A percentile compares a stretch with the other conserved stretches of the same genome.
phyloP scores from a whole-genome alignment of 2,113 vertebrate species.

The Psephotus haematonotus region DNA sequence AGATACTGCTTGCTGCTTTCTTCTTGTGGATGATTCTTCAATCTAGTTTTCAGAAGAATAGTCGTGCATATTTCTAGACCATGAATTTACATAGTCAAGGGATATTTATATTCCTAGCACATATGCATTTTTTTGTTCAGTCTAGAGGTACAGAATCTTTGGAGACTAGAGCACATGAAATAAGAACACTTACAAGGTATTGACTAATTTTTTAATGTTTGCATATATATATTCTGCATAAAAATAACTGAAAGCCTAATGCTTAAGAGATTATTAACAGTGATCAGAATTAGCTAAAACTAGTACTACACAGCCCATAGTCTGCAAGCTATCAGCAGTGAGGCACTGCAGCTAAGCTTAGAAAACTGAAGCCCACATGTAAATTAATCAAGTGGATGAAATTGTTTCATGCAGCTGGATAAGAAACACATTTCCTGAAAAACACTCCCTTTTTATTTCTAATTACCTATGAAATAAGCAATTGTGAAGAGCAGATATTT shows the following conservation, averaged over 20 bases:
- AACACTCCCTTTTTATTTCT: conserved; percentile 36
- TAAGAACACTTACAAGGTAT: neutral
- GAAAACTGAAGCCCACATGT: neutral
- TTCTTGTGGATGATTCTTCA: neutral
- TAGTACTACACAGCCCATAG: neutral
- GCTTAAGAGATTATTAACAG: neutral
- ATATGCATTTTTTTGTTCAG: neutral
- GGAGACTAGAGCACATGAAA: neutral
- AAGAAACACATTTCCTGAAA: conserved; percentile 62
- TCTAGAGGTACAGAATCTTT: neutral
- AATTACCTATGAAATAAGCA: neutral
- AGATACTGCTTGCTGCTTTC: neutral
- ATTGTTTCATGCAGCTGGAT: neutral
- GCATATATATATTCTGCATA: neutral
- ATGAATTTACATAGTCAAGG: neutral
- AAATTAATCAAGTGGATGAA: neutral
- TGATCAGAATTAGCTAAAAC: neutral
- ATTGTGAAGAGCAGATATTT: neutral
- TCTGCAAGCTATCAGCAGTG: neutral
- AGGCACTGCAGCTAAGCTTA: neutral
- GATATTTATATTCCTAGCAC: neutral
- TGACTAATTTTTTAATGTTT: neutral
- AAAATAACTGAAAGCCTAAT: neutral
- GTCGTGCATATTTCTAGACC: neutral
- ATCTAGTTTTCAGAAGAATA: neutral